These are phyloP conservation scores for Aspidiotus destructor DNA, from an alignment of 2,888 invertebrate species.

Conservation along the genomic window DNA sequence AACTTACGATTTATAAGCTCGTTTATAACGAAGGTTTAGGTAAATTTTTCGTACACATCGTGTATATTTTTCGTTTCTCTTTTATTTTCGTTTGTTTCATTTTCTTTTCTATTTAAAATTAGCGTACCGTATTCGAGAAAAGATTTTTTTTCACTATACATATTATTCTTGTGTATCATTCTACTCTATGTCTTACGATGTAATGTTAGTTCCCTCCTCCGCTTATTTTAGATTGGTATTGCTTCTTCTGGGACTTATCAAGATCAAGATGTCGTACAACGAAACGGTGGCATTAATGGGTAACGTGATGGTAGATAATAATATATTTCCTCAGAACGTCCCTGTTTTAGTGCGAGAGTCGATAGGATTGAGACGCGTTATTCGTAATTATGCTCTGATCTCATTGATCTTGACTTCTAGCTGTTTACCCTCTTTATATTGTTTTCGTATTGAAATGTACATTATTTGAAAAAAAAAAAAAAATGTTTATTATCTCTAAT, in stretches of 20 bases:
- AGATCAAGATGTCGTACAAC: conserved; percentile 21
- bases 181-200: too few species aligned
- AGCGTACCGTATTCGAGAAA: neutral
- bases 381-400: conserved; percentile 2
- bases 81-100: neutral
- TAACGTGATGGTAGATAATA: too few species aligned
- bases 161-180: too few species aligned
- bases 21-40: too few species aligned
- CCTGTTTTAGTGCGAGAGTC: too few species aligned
- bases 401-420: conserved; percentile 19
- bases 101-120: conserved; percentile 21
- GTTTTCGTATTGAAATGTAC: conserved; percentile 19
- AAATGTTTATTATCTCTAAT: conserved; percentile 11
- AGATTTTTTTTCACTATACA: too few species aligned
- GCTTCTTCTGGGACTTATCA: conserved; percentile 7
- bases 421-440: conserved; percentile 10
- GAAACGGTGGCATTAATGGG: neutral
- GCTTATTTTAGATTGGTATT: conserved; percentile 11
- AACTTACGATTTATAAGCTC: too few species aligned
- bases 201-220: too few species aligned
- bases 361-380: too few species aligned
- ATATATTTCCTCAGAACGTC: too few species aligned
- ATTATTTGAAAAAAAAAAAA: neutral
- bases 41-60: too few species aligned
- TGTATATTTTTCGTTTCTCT: neutral